A percentile compares a stretch with the other conserved stretches of the same genome.
Evolutionary conservation across 2,888 invertebrate genomes (phyloP).

Genomic region (Melinaea marsaeus): DNA sequence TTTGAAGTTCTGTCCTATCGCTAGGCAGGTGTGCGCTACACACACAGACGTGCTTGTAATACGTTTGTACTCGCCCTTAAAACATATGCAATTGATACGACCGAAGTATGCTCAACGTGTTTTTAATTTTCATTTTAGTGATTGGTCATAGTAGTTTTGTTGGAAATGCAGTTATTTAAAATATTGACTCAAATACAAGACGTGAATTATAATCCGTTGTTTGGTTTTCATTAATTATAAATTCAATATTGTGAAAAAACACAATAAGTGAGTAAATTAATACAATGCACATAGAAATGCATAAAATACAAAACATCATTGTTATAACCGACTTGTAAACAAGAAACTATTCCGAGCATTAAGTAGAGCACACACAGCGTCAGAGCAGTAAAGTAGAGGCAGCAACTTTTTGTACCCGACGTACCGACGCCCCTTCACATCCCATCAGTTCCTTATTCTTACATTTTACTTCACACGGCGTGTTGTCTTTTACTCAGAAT

Average conservation of each 20-base stretch:
- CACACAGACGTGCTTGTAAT: constrained; percentile 35
- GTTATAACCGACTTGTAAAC: background rate
- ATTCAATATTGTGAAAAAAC: too few species aligned
- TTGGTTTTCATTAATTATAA: too few species aligned
- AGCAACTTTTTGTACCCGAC: constrained; percentile 73
- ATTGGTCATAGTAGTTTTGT: too few species aligned
- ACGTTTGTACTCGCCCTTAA: constrained; percentile 48
- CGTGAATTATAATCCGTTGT: too few species aligned
- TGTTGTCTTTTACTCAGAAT: constrained; percentile 41
- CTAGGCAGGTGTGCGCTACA: constrained; percentile 41
- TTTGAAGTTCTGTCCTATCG: constrained; percentile 29
- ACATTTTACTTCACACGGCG: constrained; percentile 53
- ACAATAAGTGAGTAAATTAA: background rate
- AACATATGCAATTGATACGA: constrained; percentile 37
- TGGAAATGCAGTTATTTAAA: too few species aligned
- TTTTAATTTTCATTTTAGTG: background rate
- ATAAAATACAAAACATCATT: background rate
- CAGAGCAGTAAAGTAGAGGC: constrained; percentile 55
- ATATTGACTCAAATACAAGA: too few species aligned
- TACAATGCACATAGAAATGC: background rate
- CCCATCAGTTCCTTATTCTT: constrained; percentile 71
- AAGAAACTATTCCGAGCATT: constrained; percentile 24
- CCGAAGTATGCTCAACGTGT: constrained; percentile 48
- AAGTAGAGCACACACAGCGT: constrained; percentile 60
- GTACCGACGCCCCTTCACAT: constrained; percentile 66